A percentile compares a stretch with the other conserved stretches of the same genome.
These are phyloP conservation scores for Daboia siamensis DNA, from an alignment of 2,113 vertebrate genomes.

Conservation along the genomic window DNA sequence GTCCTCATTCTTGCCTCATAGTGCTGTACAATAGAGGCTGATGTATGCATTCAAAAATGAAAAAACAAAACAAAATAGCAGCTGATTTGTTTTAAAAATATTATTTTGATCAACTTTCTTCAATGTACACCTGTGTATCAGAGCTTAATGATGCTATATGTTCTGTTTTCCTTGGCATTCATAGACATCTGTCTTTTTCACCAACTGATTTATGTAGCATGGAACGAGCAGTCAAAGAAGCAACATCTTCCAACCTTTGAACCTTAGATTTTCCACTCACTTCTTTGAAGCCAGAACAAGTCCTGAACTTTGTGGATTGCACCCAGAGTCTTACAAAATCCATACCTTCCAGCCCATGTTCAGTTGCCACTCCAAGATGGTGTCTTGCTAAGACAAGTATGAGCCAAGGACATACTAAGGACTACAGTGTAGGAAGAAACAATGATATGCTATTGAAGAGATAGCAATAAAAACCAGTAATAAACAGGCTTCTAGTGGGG, in stretches of 20 bases:
- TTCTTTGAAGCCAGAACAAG: conserved; percentile 13
- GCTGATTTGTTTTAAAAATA: not conserved
- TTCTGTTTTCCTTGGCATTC: not conserved
- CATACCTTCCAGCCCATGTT: not conserved
- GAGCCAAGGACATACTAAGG: conserved; percentile 49
- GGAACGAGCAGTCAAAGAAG: not conserved
- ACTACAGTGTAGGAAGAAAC: conserved; percentile 32
- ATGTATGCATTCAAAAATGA: not conserved
- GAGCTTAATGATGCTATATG: not conserved
- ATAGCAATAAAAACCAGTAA: conserved; percentile 41
- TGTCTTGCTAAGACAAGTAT: conserved; percentile 28
- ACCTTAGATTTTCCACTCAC: conserved; percentile 16
- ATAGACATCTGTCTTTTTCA: not conserved
- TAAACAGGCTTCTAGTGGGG: conserved; percentile 55
- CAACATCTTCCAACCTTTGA: not conserved
- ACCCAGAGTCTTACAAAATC: not conserved
- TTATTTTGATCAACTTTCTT: not conserved
- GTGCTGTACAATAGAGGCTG: not conserved
- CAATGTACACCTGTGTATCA: not conserved
- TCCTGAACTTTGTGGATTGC: not conserved
- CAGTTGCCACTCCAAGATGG: conserved; percentile 25
- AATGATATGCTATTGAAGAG: conserved; percentile 50
- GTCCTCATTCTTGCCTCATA: not conserved
- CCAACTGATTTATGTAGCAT: not conserved
- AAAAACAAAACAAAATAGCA: not conserved